A percentile compares a stretch with the other conserved stretches of the same genome.
These are phyloP conservation scores for fruit fly (Drosophila melanogaster) DNA, from an alignment of 1,140 invertebrate genomes.

Conservation along the genomic window Release_6_plus_ISO1_MT NT_033779.5:10156001-10156500, in stretches of 20 bases:
- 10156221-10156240: slow-evolving; percentile 47
- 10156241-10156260: slow-evolving; percentile 22
- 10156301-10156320: slow-evolving; percentile 79
- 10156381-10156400: too few species aligned
- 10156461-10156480: too few species aligned
- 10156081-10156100: not conserved
- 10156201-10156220: slow-evolving; percentile 48
- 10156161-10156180: not conserved
- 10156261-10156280: slow-evolving; percentile 30
- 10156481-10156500: too few species aligned
- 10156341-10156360: slow-evolving; percentile 3
- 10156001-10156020: not conserved
- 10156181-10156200: slow-evolving; percentile 2
- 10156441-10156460: too few species aligned
- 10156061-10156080: too few species aligned
- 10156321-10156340: slow-evolving; percentile 38
- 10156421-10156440: too few species aligned
- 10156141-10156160: slow-evolving; percentile 3
- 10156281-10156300: slow-evolving; percentile 39
- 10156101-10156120: not conserved
- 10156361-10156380: not conserved
- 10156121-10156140: not conserved
- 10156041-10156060: too few species aligned
- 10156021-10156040: too few species aligned
- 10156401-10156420: too few species aligned